A percentile compares a stretch with the other conserved stretches of the same genome.
Evolutionary conservation across 2,113 vertebrate species (phyloP).

Genomic region (Cyprinus carpio): DNA sequence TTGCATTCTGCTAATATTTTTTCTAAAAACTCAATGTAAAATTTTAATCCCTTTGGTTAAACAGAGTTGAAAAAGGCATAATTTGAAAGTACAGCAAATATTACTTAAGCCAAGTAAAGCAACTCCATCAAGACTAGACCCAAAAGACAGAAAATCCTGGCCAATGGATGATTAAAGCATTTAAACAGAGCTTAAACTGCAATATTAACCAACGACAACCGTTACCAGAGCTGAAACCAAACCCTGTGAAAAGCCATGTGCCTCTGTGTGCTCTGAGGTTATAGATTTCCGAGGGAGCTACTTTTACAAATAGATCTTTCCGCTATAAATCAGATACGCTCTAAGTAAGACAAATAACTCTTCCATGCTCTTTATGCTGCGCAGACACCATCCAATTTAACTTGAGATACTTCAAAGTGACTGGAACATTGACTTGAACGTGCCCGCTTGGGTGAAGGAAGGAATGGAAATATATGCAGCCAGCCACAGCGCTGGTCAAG

Average conservation of each 20-base stretch:
- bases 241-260: constrained; percentile 48
- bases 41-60: not conserved
- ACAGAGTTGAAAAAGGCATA: not conserved
- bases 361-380: constrained; percentile 51
- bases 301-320: constrained; percentile 43
- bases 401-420: constrained; percentile 59
- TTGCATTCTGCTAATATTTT: not conserved
- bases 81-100: constrained; percentile 62
- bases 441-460: not conserved
- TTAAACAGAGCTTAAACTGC: constrained; percentile 46
- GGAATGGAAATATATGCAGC: constrained; percentile 35
- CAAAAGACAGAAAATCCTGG: constrained; percentile 38
- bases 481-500: not conserved
- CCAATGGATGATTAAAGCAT: constrained; percentile 46
- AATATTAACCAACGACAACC: constrained; percentile 36
- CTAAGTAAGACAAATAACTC: constrained; percentile 35
- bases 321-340: constrained; percentile 45
- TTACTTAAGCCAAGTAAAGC: constrained; percentile 54
- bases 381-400: constrained; percentile 52
- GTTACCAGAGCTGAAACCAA: constrained; percentile 31
- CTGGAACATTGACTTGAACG: constrained; percentile 14
- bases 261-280: constrained; percentile 32
- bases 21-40: not conserved
- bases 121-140: constrained; percentile 15
- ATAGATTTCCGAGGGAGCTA: constrained; percentile 40